These are phyloP conservation scores for Zygogramma bicolorata DNA, from an alignment of 2,888 invertebrate genomes.

Conservation along the genomic window DNA sequence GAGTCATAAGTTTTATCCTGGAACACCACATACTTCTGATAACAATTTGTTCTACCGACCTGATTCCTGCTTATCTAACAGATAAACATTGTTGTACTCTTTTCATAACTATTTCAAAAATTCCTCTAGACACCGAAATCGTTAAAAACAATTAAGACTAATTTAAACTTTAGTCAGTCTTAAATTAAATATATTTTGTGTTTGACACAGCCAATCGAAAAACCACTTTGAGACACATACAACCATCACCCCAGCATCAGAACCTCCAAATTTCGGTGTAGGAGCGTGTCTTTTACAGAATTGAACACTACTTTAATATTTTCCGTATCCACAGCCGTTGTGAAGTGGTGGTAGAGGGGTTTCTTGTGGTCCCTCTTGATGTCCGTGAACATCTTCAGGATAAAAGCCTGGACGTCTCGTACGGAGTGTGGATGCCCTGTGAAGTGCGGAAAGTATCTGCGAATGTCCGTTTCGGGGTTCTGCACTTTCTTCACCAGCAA, in stretches of 20 bases:
- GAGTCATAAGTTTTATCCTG: too few relatives aligned
- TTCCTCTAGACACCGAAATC: neutral
- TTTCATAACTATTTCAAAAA: constrained; percentile 3
- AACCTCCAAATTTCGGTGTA: constrained; percentile 93
- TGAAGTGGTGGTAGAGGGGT: constrained; percentile 95
- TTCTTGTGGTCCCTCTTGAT: constrained; percentile 87
- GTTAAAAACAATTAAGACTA: constrained; percentile 19
- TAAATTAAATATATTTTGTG: constrained; percentile 48
- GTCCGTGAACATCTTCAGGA: constrained; percentile 89
- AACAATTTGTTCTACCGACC: too few relatives aligned
- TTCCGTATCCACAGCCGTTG: constrained; percentile 98
- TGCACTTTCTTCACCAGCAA: constrained; percentile 89
- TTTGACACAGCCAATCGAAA: constrained; percentile 50
- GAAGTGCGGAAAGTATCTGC: constrained; percentile 89
- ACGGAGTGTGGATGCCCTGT: constrained; percentile 85
- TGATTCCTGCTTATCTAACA: neutral
- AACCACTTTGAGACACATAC: constrained; percentile 9
- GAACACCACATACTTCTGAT: too few relatives aligned
- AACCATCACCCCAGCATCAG: constrained; percentile 87
- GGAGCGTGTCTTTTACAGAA: constrained; percentile 96
- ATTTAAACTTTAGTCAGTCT: constrained; percentile 52
- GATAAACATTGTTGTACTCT: neutral
- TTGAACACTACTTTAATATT: constrained; percentile 98
- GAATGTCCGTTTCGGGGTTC: constrained; percentile 86
- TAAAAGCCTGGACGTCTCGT: constrained; percentile 91